Conservation (phyloP, 2,888 invertebrate species). For the Mantis religiosa region DNA sequence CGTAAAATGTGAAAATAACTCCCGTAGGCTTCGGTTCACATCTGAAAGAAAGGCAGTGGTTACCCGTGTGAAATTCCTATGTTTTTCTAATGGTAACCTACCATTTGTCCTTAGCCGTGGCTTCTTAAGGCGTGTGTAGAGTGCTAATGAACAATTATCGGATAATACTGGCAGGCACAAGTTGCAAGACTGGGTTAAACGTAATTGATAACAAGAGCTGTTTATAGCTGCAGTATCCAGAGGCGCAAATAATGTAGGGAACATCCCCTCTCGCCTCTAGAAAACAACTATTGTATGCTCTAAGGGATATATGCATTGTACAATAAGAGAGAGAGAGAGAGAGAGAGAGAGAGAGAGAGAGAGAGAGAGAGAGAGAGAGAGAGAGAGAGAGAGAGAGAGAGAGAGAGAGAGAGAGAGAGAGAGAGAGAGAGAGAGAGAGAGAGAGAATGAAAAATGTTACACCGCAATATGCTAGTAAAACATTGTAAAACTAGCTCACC, state of each 20-base stretch:
- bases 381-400: background rate
- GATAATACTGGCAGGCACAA: background rate
- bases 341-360: background rate
- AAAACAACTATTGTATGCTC: background rate
- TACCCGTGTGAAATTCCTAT: too few species aligned
- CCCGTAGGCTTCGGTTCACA: too few species aligned
- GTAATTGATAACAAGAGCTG: background rate
- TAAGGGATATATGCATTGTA: background rate
- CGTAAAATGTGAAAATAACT: too few species aligned
- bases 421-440: background rate
- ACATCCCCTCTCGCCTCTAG: background rate
- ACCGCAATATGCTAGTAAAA: background rate
- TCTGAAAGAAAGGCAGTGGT: too few species aligned
- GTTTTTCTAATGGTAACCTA: background rate
- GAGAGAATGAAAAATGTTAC: background rate
- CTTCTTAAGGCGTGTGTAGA: background rate
- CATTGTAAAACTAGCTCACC: too few species aligned
- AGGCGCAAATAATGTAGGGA: background rate
- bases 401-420: background rate
- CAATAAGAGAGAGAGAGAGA: background rate
- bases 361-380: background rate
- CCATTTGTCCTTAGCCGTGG: background rate
- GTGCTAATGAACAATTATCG: background rate
- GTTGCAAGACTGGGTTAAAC: background rate
- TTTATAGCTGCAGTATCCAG: background rate